Evolutionary conservation across 2,113 vertebrate genomes (phyloP).

Genomic region (Mustela nigripes): DNA sequence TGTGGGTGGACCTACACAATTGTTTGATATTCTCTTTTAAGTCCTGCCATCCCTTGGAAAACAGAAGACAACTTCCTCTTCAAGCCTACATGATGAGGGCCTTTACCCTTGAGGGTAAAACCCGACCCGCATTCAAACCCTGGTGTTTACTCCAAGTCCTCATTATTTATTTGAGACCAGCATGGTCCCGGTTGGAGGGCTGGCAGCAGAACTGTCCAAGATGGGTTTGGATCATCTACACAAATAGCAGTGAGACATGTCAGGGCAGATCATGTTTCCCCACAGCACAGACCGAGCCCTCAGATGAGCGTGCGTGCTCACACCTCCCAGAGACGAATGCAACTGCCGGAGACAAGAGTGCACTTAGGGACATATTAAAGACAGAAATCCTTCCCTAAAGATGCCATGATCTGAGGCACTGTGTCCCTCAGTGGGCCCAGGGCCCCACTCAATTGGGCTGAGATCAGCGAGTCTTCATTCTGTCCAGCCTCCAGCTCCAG

Average conservation of each 20-base stretch:
- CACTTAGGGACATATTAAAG: neutral
- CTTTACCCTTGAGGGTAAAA: neutral
- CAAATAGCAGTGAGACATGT: neutral
- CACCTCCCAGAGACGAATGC: neutral
- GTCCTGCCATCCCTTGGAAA: neutral
- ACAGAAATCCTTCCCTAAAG: neutral
- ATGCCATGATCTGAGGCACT: neutral
- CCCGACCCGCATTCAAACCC: neutral
- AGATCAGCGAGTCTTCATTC: neutral
- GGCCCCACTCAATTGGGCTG: neutral
- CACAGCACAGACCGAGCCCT: neutral
- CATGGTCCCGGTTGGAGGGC: neutral
- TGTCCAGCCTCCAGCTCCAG: neutral
- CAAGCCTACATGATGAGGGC: neutral
- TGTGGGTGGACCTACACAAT: neutral
- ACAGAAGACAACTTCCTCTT: slow-evolving; percentile 36
- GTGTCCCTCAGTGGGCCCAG: neutral
- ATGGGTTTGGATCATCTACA: neutral
- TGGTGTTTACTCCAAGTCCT: neutral
- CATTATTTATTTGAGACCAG: neutral
- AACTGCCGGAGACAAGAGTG: neutral
- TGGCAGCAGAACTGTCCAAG: neutral
- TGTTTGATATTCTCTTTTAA: slow-evolving; percentile 52
- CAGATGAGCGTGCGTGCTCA: neutral
- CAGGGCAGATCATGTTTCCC: neutral